phyloP scores from a whole-genome alignment of 30 jellyfish, hydroid and myxozoan genomes.

The Chrysaora quinquecirrha region DNA sequence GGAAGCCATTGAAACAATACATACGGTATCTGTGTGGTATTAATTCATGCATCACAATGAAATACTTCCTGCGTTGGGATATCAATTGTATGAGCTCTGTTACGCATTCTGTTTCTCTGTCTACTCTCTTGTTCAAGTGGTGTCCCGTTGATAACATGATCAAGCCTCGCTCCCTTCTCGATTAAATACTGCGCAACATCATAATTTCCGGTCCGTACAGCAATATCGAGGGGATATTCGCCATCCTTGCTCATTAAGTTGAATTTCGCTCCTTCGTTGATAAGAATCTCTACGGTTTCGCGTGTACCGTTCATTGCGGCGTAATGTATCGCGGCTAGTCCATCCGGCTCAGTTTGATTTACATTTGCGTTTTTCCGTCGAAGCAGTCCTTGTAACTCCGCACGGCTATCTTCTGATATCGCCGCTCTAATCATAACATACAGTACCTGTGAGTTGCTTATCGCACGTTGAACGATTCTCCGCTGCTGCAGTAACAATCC shows the following conservation, averaged over 20 bases:
- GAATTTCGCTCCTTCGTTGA: conserved; percentile 61
- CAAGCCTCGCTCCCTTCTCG: conserved; percentile 78
- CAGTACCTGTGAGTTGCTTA: background rate
- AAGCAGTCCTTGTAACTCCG: conserved; percentile 65
- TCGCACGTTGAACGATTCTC: background rate
- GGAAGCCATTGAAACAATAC: no score
- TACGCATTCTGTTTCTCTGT: background rate
- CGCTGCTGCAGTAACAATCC: background rate
- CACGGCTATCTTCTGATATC: conserved; percentile 42
- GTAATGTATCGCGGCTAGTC: conserved; percentile 82
- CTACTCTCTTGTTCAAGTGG: conserved; percentile 21
- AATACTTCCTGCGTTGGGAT: background rate
- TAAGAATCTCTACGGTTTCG: conserved; percentile 48
- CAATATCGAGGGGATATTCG: conserved; percentile 79
- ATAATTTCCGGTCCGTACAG: conserved; percentile 83
- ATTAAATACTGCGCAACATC: conserved; percentile 78
- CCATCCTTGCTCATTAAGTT: conserved; percentile 51
- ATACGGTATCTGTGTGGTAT: background rate
- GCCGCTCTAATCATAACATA: conserved; percentile 46
- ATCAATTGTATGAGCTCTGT: conserved; percentile 1
- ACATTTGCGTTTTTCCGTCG: conserved; percentile 50
- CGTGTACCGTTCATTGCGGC: conserved; percentile 80
- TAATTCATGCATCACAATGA: background rate
- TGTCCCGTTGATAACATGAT: conserved; percentile 75
- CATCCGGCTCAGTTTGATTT: conserved; percentile 73